phyloP scores from a whole-genome alignment of 2,113 vertebrate genomes.

The Okapia johnstoni region DNA sequence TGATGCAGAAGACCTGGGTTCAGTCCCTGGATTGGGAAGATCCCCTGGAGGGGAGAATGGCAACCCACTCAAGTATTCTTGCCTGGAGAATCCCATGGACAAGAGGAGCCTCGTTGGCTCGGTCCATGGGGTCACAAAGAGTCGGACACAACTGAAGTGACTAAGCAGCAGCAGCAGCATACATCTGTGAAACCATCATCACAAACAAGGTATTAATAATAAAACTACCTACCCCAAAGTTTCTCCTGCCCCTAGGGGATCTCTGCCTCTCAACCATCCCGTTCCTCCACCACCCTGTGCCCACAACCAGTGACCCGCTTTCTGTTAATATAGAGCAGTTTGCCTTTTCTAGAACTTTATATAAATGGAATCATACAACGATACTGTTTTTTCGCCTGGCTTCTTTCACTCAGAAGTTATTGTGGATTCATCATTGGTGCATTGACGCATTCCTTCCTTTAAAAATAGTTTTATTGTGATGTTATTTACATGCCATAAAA shows the following conservation, averaged over 20 bases:
- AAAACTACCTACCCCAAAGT: not conserved
- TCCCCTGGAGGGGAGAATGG: not conserved
- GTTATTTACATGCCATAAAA: not conserved
- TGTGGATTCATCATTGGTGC: not conserved
- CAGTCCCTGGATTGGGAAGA: not conserved
- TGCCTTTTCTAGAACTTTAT: not conserved
- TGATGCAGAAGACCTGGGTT: accelerated
- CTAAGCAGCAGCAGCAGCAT: not conserved
- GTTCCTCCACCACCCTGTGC: not conserved
- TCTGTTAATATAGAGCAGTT: not conserved
- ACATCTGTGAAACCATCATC: not conserved
- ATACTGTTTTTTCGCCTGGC: not conserved
- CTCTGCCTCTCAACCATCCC: not conserved
- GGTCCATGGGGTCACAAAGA: not conserved
- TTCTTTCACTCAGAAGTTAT: not conserved
- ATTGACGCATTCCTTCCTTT: not conserved
- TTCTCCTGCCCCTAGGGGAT: not conserved
- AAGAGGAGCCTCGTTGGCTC: not conserved
- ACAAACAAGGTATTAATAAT: not conserved
- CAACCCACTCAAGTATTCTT: not conserved
- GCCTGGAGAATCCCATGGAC: not conserved
- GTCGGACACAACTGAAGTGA: not conserved
- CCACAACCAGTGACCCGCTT: not conserved
- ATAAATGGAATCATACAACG: not conserved
- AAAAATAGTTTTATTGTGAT: not conserved